Percentiles rank a stretch among this genome's conserved stretches.
Conservation (phyloP, 2,113 vertebrate genomes). For the Melanostigma gelatinosum region DNA sequence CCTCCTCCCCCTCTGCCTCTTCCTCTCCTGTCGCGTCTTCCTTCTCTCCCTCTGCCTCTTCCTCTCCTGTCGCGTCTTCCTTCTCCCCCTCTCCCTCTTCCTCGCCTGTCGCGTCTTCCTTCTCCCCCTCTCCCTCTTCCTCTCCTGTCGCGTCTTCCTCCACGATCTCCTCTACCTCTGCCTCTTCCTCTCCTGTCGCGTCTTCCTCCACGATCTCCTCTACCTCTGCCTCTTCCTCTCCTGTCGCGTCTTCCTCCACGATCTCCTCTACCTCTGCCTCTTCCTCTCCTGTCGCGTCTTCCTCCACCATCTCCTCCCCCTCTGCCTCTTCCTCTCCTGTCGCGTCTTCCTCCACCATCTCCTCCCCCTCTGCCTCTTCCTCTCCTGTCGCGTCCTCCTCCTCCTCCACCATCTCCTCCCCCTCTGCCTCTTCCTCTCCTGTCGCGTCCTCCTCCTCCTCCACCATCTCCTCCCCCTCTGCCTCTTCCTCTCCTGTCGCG, state of each 20-base stretch:
- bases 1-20: background rate
- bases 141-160: no score
- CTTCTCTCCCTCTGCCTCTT: background rate
- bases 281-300: background rate
- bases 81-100: no score
- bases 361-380: background rate
- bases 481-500: no score
- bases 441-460: no score
- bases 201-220: conserved; percentile 17
- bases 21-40: background rate
- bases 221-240: background rate
- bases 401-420: background rate
- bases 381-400: no score
- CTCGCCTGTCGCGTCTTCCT: no score
- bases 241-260: background rate
- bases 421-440: no score
- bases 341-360: conserved; percentile 10
- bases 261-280: conserved; percentile 1
- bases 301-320: background rate
- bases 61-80: background rate
- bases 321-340: no score
- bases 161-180: background rate
- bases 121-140: no score
- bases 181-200: conserved; percentile 19
- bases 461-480: no score